Evolutionary conservation across 2,113 vertebrate genomes (phyloP).

Genomic region (Gasterosteus nipponicus): DNA sequence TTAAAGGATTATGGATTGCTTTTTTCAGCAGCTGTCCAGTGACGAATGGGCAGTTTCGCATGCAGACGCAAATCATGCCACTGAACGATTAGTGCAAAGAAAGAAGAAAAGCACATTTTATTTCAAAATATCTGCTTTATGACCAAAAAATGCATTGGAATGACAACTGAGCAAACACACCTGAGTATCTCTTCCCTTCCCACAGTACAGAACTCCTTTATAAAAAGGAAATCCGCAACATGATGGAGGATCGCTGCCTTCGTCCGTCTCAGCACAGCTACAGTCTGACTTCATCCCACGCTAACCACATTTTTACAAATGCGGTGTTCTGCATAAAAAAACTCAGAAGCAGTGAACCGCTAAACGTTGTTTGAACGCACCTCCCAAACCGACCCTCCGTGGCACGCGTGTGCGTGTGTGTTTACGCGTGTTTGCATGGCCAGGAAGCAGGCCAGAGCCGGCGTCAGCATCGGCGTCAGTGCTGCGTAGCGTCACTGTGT

Average conservation of each 20-base stretch:
- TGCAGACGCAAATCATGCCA: constrained; percentile 40
- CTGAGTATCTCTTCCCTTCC: constrained; percentile 11
- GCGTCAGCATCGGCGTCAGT: constrained; percentile 72
- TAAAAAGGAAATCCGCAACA: constrained; percentile 65
- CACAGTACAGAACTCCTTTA: constrained; percentile 23
- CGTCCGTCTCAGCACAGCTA: too few species aligned
- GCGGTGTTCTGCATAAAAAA: constrained; percentile 33
- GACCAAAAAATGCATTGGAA: constrained; percentile 63
- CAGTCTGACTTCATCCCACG: too few species aligned
- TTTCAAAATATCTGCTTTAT: constrained; percentile 39
- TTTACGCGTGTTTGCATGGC: constrained; percentile 51
- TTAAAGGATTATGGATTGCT: constrained; percentile 49
- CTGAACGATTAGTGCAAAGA: neutral
- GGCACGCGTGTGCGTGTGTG: constrained; percentile 19
- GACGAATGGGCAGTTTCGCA: constrained; percentile 45
- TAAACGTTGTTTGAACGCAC: constrained; percentile 21
- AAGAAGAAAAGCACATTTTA: constrained; percentile 12
- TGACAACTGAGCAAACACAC: constrained; percentile 65
- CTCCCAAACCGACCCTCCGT: constrained; percentile 14
- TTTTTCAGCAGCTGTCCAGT: constrained; percentile 5
- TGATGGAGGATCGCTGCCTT: constrained; percentile 31
- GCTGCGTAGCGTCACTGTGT: constrained; percentile 78
- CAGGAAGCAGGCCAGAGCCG: constrained; percentile 64
- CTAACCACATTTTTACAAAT: constrained; percentile 35
- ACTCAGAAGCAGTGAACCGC: constrained; percentile 5